These are phyloP conservation scores for Falco punctatus DNA, from an alignment of 2,113 vertebrate genomes.

Conservation along the genomic window DNA sequence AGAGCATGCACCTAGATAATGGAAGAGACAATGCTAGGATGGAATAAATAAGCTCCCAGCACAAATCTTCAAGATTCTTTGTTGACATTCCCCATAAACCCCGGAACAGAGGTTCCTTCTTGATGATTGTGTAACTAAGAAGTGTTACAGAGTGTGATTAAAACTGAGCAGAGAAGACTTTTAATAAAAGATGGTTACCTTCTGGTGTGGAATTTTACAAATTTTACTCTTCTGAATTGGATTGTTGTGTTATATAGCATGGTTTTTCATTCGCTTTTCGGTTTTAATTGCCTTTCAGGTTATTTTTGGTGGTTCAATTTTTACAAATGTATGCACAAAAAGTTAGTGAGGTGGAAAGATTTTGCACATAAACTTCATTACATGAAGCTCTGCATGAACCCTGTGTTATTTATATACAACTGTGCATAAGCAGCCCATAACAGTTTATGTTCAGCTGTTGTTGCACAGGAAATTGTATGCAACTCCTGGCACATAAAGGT, in stretches of 20 bases:
- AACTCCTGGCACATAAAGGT: background rate
- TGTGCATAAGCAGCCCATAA: background rate
- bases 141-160: background rate
- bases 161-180: background rate
- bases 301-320: background rate
- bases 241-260: background rate
- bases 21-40: rapidly evolving
- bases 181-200: background rate
- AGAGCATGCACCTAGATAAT: background rate
- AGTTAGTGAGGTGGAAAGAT: background rate
- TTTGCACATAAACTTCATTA: background rate
- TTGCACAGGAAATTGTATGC: conserved; percentile 12
- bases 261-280: background rate
- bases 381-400: background rate
- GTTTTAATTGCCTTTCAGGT: background rate
- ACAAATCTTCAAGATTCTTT: background rate
- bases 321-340: background rate
- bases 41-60: background rate
- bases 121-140: background rate
- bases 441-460: conserved; percentile 17
- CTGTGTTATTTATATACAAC: conserved; percentile 14
- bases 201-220: background rate
- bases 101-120: background rate
- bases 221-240: background rate
- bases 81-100: background rate